Evolutionary conservation across 2,797 vertebrate species (phyloP).

Genomic region (Alca torda): DNA sequence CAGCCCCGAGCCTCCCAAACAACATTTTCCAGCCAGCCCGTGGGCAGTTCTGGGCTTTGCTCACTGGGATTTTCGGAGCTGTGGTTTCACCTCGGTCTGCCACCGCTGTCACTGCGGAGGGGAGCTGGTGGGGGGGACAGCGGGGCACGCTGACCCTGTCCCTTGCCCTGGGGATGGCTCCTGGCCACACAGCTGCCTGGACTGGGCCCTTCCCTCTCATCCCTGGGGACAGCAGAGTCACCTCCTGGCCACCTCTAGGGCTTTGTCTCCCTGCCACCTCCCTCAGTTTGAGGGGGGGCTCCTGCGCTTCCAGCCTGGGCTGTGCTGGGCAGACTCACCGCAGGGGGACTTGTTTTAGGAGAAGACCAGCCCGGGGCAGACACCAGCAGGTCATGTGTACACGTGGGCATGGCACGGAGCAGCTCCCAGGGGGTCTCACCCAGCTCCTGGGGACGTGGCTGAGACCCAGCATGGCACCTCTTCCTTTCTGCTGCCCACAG

Average conservation of each 20-base stretch:
- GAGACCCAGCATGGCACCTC: not conserved
- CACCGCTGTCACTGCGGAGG: not conserved
- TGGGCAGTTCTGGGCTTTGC: not conserved
- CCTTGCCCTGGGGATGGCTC: not conserved
- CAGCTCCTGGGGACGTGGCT: not conserved
- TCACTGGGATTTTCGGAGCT: not conserved
- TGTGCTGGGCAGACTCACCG: not conserved
- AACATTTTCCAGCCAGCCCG: not conserved
- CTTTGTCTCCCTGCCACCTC: not conserved
- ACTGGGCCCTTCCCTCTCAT: not conserved
- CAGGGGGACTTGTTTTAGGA: not conserved
- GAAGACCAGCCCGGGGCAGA: not conserved
- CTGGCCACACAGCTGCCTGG: not conserved
- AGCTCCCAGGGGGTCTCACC: not conserved
- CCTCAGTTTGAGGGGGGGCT: not conserved
- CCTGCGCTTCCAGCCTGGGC: not conserved
- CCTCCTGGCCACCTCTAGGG: not conserved
- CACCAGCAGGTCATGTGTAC: fast-evolving
- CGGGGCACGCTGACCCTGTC: not conserved
- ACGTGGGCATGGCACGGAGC: fast-evolving
- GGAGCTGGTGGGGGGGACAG: not conserved
- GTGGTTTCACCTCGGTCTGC: not conserved
- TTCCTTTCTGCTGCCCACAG: not conserved
- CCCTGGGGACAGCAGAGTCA: not conserved
- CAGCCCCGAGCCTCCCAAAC: not conserved